Conservation (phyloP, 2,888 invertebrate species). For the Epirrita christyi region DNA sequence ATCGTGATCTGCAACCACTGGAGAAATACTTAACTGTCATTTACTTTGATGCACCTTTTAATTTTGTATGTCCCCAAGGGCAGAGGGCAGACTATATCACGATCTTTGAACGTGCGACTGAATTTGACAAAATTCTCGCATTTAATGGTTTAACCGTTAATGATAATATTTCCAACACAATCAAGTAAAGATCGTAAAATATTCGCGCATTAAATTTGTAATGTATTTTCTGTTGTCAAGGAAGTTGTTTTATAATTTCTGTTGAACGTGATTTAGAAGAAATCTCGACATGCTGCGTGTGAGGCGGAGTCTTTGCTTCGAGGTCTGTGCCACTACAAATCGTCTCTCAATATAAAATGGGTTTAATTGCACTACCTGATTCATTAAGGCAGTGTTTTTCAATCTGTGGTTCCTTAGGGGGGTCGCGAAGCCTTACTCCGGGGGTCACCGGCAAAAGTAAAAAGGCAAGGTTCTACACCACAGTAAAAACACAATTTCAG, state of each 20-base stretch:
- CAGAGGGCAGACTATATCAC: conserved; percentile 43
- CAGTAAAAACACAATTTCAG: no score
- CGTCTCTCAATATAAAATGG: background rate
- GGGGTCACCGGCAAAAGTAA: no score
- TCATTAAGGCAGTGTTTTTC: no score
- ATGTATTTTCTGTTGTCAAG: background rate
- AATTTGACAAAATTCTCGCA: conserved; percentile 26
- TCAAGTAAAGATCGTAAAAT: conserved; percentile 17
- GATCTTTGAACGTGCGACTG: conserved; percentile 35
- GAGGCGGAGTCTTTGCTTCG: background rate
- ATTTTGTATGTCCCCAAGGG: conserved; percentile 47
- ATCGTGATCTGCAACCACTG: conserved; percentile 50
- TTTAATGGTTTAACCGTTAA: conserved; percentile 8
- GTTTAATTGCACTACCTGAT: no score
- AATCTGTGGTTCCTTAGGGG: no score
- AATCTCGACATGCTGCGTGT: conserved; percentile 3
- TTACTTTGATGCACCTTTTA: conserved; percentile 55
- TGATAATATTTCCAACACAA: conserved; percentile 1
- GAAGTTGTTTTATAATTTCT: conserved; percentile 4
- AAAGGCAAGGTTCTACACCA: no score
- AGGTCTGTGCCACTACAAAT: no score
- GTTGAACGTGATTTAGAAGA: conserved; percentile 8
- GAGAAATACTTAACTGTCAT: conserved; percentile 58
- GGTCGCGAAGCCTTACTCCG: no score
- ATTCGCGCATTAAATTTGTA: conserved; percentile 7